Evolutionary conservation across 2,113 vertebrate species (phyloP).

Genomic region (Mormoops blainvillei): DNA sequence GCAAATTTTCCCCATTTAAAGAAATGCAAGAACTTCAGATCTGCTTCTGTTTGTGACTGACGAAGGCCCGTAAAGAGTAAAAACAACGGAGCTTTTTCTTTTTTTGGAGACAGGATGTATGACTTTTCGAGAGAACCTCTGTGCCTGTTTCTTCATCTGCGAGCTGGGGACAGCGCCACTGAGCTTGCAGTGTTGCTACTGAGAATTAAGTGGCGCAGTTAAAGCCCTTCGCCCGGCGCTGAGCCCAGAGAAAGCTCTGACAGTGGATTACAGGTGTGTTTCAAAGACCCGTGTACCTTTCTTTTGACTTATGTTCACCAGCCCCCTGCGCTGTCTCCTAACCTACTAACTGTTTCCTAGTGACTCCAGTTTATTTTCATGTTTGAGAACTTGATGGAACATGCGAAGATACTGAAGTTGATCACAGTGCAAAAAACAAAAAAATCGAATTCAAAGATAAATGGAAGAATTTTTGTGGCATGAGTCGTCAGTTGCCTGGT

Average conservation of each 20-base stretch:
- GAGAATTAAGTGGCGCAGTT: neutral
- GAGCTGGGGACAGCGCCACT: no score
- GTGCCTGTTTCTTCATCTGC: neutral
- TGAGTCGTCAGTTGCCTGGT: slow-evolving; percentile 49
- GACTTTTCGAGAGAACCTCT: neutral
- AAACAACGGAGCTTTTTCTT: neutral
- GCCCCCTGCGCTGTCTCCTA: neutral
- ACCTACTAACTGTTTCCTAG: slow-evolving; percentile 58
- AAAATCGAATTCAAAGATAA: slow-evolving; percentile 69
- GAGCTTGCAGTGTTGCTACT: no score
- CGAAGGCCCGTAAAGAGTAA: neutral
- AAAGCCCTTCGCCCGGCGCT: neutral
- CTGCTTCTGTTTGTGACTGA: neutral
- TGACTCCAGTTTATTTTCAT: slow-evolving; percentile 66
- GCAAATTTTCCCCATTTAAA: neutral
- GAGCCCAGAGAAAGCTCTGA: neutral
- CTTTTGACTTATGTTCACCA: neutral
- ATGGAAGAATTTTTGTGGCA: slow-evolving; percentile 65
- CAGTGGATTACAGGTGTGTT: fast-evolving
- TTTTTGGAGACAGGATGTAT: neutral
- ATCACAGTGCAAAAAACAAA: slow-evolving; percentile 57
- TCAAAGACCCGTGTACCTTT: neutral
- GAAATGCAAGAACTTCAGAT: neutral
- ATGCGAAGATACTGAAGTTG: slow-evolving; percentile 61
- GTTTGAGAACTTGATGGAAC: slow-evolving; percentile 59